Evolutionary conservation across 2,797 vertebrate species (phyloP), one percentile per base, ranked within the genome.

Genomic region (Artibeus lituratus): DNA sequence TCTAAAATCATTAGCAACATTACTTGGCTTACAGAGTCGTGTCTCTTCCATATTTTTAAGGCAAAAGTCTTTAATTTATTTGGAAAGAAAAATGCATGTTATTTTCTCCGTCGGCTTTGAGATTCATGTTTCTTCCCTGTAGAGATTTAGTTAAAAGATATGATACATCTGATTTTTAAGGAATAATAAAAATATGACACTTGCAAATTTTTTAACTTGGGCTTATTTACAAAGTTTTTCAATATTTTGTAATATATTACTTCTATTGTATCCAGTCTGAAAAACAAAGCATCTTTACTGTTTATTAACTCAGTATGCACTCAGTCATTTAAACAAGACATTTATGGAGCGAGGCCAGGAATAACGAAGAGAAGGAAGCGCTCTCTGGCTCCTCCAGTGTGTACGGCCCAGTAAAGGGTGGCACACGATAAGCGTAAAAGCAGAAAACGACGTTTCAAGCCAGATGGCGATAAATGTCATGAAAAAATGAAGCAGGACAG

Each of bases 1-100:
- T 97, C 53, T 95, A 32, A 96, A 96, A 87, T 72, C 39, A 59
- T 96, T 87, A 95, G 47, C 72, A 96, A 69, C 73, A 16, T 11
- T 59, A 95, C 67, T 94, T 81, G 53, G 44, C 90, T 97, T 92
- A 73, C 77, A 94, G 76, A 93, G 57, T 87, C 94, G 77, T 65
- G 29, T 59, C 51, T 72, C 78, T 59, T 72, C 77, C 37, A 65
- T 21, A 72, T 87, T 78, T 57, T 93, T 95, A 94, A 78, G 37
- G n/a, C 42, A 94, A 93, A 42, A 57, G n/a, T 53, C 57, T 89
- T 82, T 76, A 49, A 96, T 94, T 80, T 87, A 92, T 10, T 72
- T 97, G 77, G 86, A 67, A 18, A 70, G 19, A 22, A 90, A 95
- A 72, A 42, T 26, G n/a, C 49, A 76, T 77, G 3, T 55, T 2